Conservation (phyloP, 2,888 invertebrate species). For the Nephrotoma appendiculata region DNA sequence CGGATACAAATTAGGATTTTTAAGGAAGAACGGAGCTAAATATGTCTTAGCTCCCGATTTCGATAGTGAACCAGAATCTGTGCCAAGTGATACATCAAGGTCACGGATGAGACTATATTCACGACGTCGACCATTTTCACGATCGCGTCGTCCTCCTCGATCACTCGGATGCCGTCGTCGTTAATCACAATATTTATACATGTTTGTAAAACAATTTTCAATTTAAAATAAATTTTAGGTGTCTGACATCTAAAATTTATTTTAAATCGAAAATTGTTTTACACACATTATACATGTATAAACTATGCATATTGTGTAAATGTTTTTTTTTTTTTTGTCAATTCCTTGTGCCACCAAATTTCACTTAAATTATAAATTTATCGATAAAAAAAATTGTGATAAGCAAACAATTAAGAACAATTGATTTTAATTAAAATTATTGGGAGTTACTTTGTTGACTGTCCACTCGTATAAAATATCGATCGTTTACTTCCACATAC, state of each 20-base stretch:
- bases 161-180: not conserved
- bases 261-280: not conserved
- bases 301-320: too few relatives aligned
- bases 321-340: too few relatives aligned
- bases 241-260: not conserved
- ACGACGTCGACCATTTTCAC: not conserved
- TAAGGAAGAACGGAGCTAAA: not conserved
- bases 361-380: too few relatives aligned
- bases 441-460: too few relatives aligned
- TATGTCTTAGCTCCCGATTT: not conserved
- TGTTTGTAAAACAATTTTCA: not conserved
- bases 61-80: not conserved
- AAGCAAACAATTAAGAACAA: too few relatives aligned
- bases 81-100: not conserved
- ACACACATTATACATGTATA: not conserved
- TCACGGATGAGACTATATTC: not conserved
- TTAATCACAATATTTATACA: not conserved
- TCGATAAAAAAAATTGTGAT: too few relatives aligned
- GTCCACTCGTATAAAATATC: too few relatives aligned
- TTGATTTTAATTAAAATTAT: too few relatives aligned
- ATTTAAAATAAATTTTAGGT: not conserved
- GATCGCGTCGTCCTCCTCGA: not conserved
- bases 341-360: too few relatives aligned
- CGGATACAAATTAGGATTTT: not conserved
- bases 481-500: too few relatives aligned